phyloP scores from a whole-genome alignment of 2,113 vertebrate species.

The Pogonocichla stellata region DNA sequence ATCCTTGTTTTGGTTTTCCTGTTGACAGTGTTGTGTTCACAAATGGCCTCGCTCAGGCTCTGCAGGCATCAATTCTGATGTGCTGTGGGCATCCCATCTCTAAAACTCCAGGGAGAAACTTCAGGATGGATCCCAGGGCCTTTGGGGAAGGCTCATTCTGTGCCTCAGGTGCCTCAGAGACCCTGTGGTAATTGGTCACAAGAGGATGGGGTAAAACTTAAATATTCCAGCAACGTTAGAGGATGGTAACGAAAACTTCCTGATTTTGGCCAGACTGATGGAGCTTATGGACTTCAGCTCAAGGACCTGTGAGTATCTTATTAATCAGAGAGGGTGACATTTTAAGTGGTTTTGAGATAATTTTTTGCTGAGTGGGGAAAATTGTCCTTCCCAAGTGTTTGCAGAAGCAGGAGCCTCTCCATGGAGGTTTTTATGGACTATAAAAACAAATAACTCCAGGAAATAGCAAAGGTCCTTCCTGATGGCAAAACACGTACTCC shows the following conservation, averaged over 20 bases:
- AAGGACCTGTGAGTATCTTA: not conserved
- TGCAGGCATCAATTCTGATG: not conserved
- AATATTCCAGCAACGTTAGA: not conserved
- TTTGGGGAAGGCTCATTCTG: not conserved
- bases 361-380: not conserved
- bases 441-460: not conserved
- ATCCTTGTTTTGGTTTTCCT: not conserved
- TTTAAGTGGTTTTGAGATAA: not conserved
- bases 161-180: not conserved
- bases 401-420: not conserved
- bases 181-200: not conserved
- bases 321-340: not conserved
- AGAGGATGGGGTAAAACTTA: not conserved
- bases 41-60: rapidly evolving
- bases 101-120: not conserved
- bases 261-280: rapidly evolving
- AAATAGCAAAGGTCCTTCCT: not conserved
- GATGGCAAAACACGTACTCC: rapidly evolving
- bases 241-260: rapidly evolving
- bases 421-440: not conserved
- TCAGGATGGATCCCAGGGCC: rapidly evolving
- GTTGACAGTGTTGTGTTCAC: rapidly evolving
- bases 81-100: not conserved
- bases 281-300: not conserved
- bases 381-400: not conserved